Conservation (phyloP, 2,113 vertebrate genomes). For the Pomatostomus ruficeps region DNA sequence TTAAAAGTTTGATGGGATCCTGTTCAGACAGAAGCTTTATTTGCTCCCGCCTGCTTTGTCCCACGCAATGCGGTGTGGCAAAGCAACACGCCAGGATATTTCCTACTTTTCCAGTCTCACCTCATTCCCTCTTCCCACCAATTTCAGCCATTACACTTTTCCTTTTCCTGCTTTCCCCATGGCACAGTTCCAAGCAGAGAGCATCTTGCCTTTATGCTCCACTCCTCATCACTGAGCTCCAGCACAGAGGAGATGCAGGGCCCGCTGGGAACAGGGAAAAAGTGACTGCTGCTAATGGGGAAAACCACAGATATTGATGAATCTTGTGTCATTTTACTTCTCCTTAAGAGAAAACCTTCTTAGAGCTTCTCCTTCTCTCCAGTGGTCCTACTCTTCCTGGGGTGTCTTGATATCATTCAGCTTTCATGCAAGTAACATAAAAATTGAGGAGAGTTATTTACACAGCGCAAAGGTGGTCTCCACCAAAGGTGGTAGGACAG, state of each 20-base stretch:
- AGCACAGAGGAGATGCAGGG: neutral
- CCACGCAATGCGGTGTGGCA: neutral
- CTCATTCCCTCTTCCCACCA: slow-evolving; percentile 31
- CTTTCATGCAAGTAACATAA: neutral
- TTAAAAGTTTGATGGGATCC: slow-evolving; percentile 22
- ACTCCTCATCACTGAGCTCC: neutral
- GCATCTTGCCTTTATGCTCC: accelerated
- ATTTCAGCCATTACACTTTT: slow-evolving; percentile 11
- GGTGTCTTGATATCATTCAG: neutral
- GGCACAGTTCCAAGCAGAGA: neutral
- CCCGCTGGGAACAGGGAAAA: neutral
- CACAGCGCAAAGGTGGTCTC: neutral
- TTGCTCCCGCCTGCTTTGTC: neutral
- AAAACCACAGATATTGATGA: neutral
- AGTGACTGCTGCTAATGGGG: neutral
- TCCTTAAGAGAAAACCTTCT: neutral
- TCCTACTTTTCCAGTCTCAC: slow-evolving; percentile 26
- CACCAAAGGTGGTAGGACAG: neutral
- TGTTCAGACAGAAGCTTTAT: slow-evolving; percentile 41
- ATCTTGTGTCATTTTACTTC: neutral
- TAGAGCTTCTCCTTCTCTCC: neutral
- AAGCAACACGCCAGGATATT: slow-evolving; percentile 1
- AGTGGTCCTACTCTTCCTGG: neutral
- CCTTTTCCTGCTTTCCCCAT: neutral
- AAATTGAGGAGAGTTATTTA: neutral